Percentiles rank a stretch among this genome's conserved stretches.
phyloP scores from a whole-genome alignment of 2,888 invertebrate genomes.

The Acholoe squamosa region DNA sequence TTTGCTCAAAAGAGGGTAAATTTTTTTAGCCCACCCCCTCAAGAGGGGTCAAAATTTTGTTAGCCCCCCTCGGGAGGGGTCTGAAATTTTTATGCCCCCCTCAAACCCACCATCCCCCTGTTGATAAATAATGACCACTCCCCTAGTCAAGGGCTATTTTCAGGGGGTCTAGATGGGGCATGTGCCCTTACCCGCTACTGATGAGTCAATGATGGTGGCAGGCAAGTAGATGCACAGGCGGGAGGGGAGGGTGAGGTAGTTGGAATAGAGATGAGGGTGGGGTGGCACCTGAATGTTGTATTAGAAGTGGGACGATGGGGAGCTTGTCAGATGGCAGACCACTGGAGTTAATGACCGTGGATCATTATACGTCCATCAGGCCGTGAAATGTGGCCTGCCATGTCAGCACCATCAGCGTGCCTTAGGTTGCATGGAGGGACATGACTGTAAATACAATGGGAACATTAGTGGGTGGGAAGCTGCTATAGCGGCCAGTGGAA shows the following conservation, averaged over 20 bases:
- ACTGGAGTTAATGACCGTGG: neutral
- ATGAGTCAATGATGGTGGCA: no score
- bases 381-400: slow-evolving; percentile 13
- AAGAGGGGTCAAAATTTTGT: no score
- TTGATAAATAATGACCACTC: no score
- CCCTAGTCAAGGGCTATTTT: no score
- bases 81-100: no score
- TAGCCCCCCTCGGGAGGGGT: no score
- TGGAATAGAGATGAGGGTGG: neutral
- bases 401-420: neutral
- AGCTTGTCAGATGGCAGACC: neutral
- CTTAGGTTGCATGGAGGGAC: neutral
- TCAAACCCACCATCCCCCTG: no score
- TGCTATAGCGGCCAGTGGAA: no score
- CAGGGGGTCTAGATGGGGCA: no score
- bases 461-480: neutral
- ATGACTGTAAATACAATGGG: slow-evolving; percentile 3
- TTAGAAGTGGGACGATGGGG: neutral
- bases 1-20: no score
- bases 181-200: no score
- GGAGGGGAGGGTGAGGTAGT: neutral
- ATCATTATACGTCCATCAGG: neutral
- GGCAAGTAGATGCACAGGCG: neutral
- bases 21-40: no score
- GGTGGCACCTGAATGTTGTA: neutral